Conservation (phyloP, 2,113 vertebrate genomes). For the Pituophis catenifer region DNA sequence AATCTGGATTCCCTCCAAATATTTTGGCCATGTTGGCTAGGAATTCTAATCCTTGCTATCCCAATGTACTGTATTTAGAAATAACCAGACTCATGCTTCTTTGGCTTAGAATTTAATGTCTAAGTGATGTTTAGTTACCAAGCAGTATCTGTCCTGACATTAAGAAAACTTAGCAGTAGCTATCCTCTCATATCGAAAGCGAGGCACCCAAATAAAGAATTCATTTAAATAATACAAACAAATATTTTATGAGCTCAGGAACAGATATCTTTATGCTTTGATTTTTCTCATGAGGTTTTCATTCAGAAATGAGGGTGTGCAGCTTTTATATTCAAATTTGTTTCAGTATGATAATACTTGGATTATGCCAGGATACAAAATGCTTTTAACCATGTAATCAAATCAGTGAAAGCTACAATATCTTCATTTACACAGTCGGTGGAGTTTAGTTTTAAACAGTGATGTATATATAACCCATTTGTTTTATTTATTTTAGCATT, state of each 20-base stretch:
- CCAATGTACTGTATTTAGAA: background rate
- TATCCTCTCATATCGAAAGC: background rate
- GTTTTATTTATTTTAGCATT: background rate
- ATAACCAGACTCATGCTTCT: background rate
- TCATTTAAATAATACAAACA: background rate
- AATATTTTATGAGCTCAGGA: background rate
- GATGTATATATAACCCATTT: background rate
- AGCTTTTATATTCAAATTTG: background rate
- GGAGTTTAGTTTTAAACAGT: background rate
- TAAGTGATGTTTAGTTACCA: background rate
- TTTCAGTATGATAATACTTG: background rate
- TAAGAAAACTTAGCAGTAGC: background rate
- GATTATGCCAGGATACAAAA: background rate
- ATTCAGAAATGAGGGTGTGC: background rate
- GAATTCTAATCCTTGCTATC: background rate
- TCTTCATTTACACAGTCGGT: background rate
- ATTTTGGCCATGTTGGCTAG: background rate
- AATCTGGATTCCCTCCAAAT: background rate
- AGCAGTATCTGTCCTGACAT: background rate
- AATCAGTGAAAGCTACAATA: background rate
- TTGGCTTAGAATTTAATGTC: background rate
- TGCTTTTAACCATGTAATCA: background rate
- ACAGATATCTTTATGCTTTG: background rate
- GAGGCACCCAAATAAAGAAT: background rate
- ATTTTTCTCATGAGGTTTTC: background rate